Conservation (phyloP, 2,888 invertebrate species). For the Drosophila austrosaltans region DNA sequence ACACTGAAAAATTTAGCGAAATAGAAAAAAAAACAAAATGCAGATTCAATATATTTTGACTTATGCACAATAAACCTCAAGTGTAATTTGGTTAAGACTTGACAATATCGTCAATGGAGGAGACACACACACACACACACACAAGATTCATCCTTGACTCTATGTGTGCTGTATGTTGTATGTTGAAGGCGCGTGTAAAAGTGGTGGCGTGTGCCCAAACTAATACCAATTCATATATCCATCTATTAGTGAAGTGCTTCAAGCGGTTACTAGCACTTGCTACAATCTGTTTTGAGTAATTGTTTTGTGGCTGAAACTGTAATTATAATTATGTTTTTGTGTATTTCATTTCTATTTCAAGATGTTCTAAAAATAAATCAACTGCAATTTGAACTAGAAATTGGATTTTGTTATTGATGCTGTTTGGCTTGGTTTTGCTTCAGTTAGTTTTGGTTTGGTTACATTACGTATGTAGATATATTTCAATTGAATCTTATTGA, state of each 20-base stretch:
- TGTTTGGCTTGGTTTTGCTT: not conserved
- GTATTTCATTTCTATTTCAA: conserved; percentile 15
- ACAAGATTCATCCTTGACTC: not conserved
- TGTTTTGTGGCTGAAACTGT: conserved; percentile 11
- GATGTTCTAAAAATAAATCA: conserved; percentile 10
- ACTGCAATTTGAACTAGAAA: not conserved
- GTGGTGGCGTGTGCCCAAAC: not conserved
- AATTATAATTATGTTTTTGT: conserved; percentile 17
- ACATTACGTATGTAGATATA: no score
- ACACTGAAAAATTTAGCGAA: no score
- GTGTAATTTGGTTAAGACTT: not conserved
- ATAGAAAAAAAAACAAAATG: no score
- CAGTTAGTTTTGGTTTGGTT: not conserved
- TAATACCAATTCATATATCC: not conserved
- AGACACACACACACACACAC: no score
- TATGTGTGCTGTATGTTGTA: not conserved
- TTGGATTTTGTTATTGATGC: not conserved
- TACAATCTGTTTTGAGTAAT: conserved; percentile 5
- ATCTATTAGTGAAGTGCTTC: not conserved
- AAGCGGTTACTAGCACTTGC: not conserved
- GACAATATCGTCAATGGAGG: not conserved
- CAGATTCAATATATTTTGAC: not conserved
- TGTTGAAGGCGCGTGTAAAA: not conserved
- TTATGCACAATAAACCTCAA: not conserved
- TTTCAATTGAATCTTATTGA: not conserved